phyloP scores from a whole-genome alignment of 2,888 invertebrate species.

The Diarsia brunnea region DNA sequence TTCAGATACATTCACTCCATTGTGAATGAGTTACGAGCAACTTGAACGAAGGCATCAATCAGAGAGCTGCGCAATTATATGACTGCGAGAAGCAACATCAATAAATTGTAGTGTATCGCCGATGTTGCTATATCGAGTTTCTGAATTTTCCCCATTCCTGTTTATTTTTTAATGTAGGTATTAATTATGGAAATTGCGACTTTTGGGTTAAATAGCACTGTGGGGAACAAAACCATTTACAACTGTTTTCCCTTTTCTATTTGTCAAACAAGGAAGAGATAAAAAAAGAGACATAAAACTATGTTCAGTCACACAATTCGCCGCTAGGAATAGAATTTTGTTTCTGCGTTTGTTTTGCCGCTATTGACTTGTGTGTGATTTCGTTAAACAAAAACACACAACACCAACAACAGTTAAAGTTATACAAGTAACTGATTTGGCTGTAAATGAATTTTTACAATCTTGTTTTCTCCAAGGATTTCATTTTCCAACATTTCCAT shows the following conservation, averaged over 20 bases:
- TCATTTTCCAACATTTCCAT: not conserved
- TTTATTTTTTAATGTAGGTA: too few relatives aligned
- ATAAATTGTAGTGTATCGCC: slow-evolving; percentile 67
- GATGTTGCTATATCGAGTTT: not conserved
- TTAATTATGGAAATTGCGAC: not conserved
- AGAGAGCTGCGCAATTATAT: slow-evolving; percentile 64
- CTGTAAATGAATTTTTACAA: too few relatives aligned
- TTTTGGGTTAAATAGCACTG: not conserved
- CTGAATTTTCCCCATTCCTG: not conserved
- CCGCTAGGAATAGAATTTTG: not conserved
- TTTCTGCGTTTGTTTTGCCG: too few relatives aligned
- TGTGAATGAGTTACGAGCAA: slow-evolving; percentile 62
- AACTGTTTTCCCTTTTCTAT: not conserved
- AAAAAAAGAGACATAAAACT: too few relatives aligned
- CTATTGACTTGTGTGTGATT: too few relatives aligned
- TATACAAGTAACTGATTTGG: too few relatives aligned
- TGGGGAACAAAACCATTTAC: not conserved
- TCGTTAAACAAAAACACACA: too few relatives aligned
- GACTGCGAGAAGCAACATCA: slow-evolving; percentile 58
- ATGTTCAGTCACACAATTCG: not conserved
- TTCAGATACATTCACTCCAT: slow-evolving; percentile 57
- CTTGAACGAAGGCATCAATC: slow-evolving; percentile 67
- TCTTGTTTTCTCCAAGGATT: not conserved
- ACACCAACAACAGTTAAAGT: too few relatives aligned
- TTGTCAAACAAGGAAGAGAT: too few relatives aligned